Conservation (phyloP, 2,888 invertebrate species). For the Drosophila sordidula region DNA sequence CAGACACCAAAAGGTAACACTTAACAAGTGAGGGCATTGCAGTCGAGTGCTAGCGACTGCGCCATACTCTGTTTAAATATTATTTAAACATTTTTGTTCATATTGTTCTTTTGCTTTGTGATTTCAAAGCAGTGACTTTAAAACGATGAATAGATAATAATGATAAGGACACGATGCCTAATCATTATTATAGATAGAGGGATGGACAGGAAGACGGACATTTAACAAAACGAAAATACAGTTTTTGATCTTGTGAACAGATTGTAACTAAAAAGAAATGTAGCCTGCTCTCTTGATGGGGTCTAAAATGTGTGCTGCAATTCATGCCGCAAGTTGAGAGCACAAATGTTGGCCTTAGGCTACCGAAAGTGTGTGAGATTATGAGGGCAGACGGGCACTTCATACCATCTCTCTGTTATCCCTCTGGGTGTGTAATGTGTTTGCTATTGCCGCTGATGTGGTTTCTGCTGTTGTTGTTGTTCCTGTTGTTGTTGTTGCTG, state of each 20-base stretch:
- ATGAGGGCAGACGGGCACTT: conserved; percentile 13
- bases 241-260: not conserved
- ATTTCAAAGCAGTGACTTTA: too few species aligned
- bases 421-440: conserved; percentile 58
- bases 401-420: conserved; percentile 29
- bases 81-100: too few species aligned
- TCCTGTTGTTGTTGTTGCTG: conserved; percentile 7
- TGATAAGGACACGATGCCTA: too few species aligned
- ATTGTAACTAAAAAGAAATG: conserved; percentile 15
- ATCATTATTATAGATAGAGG: too few species aligned
- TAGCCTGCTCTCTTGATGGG: conserved; percentile 15
- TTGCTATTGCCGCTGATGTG: conserved; percentile 4
- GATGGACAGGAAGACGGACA: too few species aligned
- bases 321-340: conserved; percentile 18
- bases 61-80: not conserved
- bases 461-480: conserved; percentile 7
- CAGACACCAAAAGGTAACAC: conserved; percentile 45
- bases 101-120: too few species aligned
- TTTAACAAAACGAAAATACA: not conserved
- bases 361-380: conserved; percentile 32
- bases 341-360: conserved; percentile 51
- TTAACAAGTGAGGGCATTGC: conserved; percentile 30
- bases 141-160: too few species aligned
- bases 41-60: not conserved
- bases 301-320: conserved; percentile 34